Percentiles rank a stretch among this genome's conserved stretches.
phyloP scores from a whole-genome alignment of 2,113 vertebrate genomes.

The Eudyptes chrysolophus region DNA sequence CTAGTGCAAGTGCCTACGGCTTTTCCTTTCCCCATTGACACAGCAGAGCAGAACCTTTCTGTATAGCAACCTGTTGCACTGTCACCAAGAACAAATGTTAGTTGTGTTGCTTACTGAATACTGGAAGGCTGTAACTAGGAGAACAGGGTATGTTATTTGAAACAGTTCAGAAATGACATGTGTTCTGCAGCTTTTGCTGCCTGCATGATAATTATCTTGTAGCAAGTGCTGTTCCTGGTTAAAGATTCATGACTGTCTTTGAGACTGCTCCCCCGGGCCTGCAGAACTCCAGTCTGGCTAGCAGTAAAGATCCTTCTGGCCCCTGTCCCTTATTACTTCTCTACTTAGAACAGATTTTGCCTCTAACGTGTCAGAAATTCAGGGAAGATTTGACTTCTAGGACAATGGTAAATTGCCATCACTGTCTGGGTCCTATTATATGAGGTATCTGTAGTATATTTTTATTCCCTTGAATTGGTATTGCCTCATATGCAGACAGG shows the following conservation, averaged over 20 bases:
- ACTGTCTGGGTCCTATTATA: background rate
- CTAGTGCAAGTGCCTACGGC: background rate
- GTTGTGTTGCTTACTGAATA: constrained; percentile 12
- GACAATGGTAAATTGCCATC: background rate
- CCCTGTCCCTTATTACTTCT: background rate
- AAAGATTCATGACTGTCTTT: constrained; percentile 56
- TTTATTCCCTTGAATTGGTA: background rate
- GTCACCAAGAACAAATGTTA: background rate
- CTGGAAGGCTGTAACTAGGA: background rate
- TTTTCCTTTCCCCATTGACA: background rate
- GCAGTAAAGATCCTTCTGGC: constrained; percentile 15
- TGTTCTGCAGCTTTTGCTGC: constrained; percentile 46
- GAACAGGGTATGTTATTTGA: constrained; percentile 20
- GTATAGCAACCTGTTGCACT: background rate
- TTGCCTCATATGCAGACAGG: background rate
- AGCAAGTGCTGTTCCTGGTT: constrained; percentile 54
- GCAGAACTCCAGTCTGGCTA: constrained; percentile 32
- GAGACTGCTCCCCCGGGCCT: background rate
- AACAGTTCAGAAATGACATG: constrained; percentile 32
- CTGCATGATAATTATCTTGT: constrained; percentile 43
- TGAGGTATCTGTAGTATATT: background rate
- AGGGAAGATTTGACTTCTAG: background rate
- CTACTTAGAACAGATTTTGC: background rate
- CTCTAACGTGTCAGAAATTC: constrained; percentile 5
- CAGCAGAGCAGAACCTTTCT: background rate